These are phyloP conservation scores for Oreortyx pictus DNA, from an alignment of 2,797 vertebrate genomes.

Conservation along the genomic window DNA sequence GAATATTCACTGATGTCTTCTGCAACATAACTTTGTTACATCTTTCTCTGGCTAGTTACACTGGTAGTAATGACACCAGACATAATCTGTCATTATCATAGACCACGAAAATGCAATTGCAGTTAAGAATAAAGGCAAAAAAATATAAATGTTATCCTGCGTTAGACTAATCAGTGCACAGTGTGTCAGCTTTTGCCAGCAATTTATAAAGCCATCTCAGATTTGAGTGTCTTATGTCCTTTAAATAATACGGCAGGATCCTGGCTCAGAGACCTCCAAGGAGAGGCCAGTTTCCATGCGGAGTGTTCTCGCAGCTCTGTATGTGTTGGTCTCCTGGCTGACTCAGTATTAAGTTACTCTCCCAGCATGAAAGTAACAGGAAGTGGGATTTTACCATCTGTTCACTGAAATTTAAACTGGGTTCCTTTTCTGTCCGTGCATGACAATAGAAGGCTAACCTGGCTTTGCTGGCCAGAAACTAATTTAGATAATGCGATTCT, in stretches of 20 bases:
- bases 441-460: slow-evolving; percentile 32
- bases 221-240: neutral
- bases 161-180: neutral
- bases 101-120: slow-evolving; percentile 12
- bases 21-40: neutral
- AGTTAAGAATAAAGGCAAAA: slow-evolving; percentile 37
- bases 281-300: slow-evolving; percentile 22
- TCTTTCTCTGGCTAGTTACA: neutral
- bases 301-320: slow-evolving; percentile 52
- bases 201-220: slow-evolving; percentile 18
- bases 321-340: slow-evolving; percentile 56
- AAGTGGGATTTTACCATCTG: slow-evolving; percentile 66
- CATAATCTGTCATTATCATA: slow-evolving; percentile 6
- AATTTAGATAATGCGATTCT: neutral
- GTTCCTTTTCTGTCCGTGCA: neutral
- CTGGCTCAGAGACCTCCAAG: slow-evolving; percentile 34
- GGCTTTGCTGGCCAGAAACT: slow-evolving; percentile 20
- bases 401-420: slow-evolving; percentile 51
- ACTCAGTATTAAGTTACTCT: slow-evolving; percentile 50
- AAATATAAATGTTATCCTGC: neutral
- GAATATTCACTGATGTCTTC: slow-evolving; percentile 32
- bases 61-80: neutral
- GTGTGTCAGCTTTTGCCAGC: neutral
- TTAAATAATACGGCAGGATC: neutral
- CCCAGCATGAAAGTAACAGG: slow-evolving; percentile 55